phyloP scores from a whole-genome alignment of 2,113 vertebrate species.

The Aphelocoma coerulescens region DNA sequence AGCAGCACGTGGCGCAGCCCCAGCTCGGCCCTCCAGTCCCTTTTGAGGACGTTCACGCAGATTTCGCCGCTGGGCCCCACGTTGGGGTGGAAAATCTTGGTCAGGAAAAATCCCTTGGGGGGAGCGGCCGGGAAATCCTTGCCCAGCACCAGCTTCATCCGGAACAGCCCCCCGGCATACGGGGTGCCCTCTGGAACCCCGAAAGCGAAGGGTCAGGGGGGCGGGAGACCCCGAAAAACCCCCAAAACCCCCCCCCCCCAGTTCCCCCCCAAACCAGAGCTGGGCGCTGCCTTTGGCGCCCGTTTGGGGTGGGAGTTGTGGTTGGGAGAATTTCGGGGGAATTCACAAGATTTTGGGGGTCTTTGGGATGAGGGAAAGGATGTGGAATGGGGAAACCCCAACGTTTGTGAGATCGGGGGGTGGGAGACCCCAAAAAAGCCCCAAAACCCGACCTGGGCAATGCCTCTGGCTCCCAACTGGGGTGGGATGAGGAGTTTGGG shows the following conservation, averaged over 20 bases:
- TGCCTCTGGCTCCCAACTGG: too few relatives aligned
- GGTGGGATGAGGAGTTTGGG: background rate
- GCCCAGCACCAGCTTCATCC: background rate
- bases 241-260: background rate
- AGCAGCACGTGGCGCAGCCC: background rate
- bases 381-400: too few relatives aligned
- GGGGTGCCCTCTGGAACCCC: background rate
- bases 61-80: background rate
- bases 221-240: background rate
- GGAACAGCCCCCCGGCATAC: background rate
- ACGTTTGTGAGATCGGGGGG: too few relatives aligned
- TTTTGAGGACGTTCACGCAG: background rate
- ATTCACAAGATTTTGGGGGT: too few relatives aligned
- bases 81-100: background rate
- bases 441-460: too few relatives aligned
- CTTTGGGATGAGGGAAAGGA: too few relatives aligned
- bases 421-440: background rate
- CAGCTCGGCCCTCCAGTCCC: background rate
- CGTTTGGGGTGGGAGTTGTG: too few relatives aligned
- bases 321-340: too few relatives aligned
- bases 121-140: background rate
- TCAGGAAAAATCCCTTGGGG: background rate
- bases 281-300: too few relatives aligned
- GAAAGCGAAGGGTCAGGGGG: too few relatives aligned
- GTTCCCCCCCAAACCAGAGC: too few relatives aligned